Percentiles rank a stretch among this genome's conserved stretches.
phyloP scores from a whole-genome alignment of 2,797 vertebrate genomes.

The Gymnodraco acuticeps region DNA sequence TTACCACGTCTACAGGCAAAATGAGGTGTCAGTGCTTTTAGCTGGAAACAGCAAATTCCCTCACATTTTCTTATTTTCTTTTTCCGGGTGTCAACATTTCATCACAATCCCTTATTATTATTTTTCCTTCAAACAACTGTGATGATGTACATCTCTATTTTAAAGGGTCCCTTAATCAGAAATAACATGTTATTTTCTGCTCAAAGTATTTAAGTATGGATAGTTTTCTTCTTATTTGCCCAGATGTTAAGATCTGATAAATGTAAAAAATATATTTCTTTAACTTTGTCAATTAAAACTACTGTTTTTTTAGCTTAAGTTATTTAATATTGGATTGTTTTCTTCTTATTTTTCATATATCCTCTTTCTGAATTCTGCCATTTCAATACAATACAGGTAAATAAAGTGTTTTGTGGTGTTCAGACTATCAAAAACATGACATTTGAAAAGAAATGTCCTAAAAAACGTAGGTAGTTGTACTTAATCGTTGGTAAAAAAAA shows the following conservation, averaged over 20 bases:
- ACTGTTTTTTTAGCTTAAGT: too few species aligned
- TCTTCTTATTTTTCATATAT: neutral
- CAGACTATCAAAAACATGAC: neutral
- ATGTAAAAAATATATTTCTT: too few species aligned
- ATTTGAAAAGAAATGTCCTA: neutral
- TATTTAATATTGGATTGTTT: neutral
- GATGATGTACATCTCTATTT: neutral
- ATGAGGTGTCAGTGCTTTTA: slow-evolving; percentile 21
- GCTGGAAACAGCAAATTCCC: neutral
- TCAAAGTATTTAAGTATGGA: neutral
- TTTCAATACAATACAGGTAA: neutral
- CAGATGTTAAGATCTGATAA: too few species aligned
- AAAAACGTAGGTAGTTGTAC: neutral
- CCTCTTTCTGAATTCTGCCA: too few species aligned
- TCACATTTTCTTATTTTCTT: neutral
- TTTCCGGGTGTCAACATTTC: slow-evolving; percentile 6
- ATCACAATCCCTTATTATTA: neutral
- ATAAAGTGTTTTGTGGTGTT: neutral
- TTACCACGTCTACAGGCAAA: neutral
- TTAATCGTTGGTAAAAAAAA: neutral
- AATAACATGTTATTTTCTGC: too few species aligned
- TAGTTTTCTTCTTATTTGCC: too few species aligned
- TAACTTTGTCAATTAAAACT: too few species aligned
- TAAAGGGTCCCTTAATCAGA: neutral
- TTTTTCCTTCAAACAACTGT: neutral